Percentiles rank a stretch among this genome's conserved stretches.
Evolutionary conservation across 2,113 vertebrate genomes (phyloP).

Genomic region (Bos indicus): DNA sequence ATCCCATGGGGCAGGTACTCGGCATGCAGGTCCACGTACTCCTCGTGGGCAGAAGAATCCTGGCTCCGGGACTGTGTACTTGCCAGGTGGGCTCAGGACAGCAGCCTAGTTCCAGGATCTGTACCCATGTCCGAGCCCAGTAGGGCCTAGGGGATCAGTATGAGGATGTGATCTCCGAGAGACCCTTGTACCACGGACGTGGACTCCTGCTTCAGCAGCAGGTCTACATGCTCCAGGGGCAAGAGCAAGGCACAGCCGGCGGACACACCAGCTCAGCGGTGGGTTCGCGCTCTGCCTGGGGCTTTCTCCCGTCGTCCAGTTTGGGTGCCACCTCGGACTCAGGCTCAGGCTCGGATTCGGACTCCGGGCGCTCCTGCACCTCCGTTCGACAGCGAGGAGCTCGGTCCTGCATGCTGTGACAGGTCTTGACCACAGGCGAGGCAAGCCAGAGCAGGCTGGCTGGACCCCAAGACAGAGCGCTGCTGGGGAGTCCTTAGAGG

Average conservation of each 20-base stretch:
- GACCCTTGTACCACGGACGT: not conserved
- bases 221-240: not conserved
- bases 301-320: rapidly evolving
- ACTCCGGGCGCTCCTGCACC: not conserved
- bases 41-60: not conserved
- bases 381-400: not conserved
- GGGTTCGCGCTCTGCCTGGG: rapidly evolving
- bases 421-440: rapidly evolving
- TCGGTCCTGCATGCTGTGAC: not conserved
- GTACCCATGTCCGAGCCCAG: rapidly evolving
- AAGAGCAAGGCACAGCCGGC: not conserved
- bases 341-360: not conserved
- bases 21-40: not conserved
- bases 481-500: not conserved
- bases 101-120: not conserved
- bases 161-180: not conserved
- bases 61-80: not conserved
- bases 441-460: not conserved
- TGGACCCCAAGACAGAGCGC: rapidly evolving
- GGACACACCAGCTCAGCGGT: not conserved
- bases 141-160: not conserved
- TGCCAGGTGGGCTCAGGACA: not conserved
- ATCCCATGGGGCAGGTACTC: not conserved
- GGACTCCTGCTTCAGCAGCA: not conserved
- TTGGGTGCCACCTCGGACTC: not conserved